Conservation (phyloP, 2,797 vertebrate genomes). For the Gephyroberyx darwinii region DNA sequence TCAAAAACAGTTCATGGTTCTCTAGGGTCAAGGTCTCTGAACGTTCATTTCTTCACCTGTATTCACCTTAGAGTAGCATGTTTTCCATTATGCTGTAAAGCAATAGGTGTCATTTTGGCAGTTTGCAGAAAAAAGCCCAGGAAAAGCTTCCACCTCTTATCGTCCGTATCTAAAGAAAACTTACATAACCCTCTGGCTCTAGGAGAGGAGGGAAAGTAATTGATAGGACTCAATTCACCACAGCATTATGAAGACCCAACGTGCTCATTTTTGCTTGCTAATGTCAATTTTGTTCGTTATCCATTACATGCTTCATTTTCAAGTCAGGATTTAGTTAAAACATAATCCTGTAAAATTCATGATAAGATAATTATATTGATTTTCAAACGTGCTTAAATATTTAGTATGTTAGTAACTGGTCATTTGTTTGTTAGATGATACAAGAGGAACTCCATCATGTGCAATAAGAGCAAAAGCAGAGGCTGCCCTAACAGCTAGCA, state of each 20-base stretch:
- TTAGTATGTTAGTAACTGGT: neutral
- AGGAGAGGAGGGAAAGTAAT: constrained; percentile 10
- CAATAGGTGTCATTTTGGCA: constrained; percentile 8
- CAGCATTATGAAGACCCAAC: constrained; percentile 39
- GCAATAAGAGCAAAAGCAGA: neutral
- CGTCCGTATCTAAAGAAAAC: constrained; percentile 3
- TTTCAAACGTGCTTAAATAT: neutral
- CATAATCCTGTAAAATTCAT: neutral
- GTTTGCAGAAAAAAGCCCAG: constrained; percentile 22
- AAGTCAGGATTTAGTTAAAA: neutral
- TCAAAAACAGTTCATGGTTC: constrained; percentile 27
- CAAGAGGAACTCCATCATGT: neutral
- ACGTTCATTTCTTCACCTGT: constrained; percentile 16
- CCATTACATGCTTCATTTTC: neutral
- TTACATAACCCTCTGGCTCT: neutral
- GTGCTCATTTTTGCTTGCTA: constrained; percentile 2
- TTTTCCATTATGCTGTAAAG: neutral
- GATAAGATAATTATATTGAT: neutral
- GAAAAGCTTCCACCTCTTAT: neutral
- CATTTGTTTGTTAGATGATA: neutral
- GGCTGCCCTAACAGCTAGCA: neutral
- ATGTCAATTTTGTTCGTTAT: neutral
- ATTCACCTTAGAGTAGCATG: constrained; percentile 9
- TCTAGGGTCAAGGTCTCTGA: constrained; percentile 9
- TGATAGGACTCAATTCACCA: constrained; percentile 48